Percentiles rank a stretch among this genome's conserved stretches.
Conservation (phyloP, 2,888 invertebrate species). For the Chaetoderma sp. region DNA sequence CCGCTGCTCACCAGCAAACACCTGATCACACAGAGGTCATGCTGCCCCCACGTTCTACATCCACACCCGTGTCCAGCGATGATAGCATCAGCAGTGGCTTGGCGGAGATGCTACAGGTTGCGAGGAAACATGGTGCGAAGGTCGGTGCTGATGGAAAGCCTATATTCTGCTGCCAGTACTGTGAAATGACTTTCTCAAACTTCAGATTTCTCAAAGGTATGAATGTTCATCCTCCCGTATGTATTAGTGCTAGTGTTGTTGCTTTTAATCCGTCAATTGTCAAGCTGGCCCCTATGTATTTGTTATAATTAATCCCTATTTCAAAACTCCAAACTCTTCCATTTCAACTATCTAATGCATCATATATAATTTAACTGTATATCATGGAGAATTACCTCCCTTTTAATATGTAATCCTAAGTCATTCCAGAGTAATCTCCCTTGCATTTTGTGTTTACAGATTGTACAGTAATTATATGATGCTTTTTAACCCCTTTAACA, state of each 20-base stretch:
- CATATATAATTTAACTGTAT: too few species aligned
- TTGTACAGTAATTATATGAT: too few species aligned
- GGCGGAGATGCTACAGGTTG: constrained; percentile 24
- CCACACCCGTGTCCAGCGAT: constrained; percentile 23
- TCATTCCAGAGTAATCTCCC: too few species aligned
- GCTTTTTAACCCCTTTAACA: too few species aligned
- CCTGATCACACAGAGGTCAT: neutral
- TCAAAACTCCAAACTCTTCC: too few species aligned
- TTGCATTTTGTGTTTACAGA: too few species aligned
- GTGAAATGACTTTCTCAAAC: constrained; percentile 88
- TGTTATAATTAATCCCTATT: too few species aligned
- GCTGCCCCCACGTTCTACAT: constrained; percentile 11
- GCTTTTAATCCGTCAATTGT: neutral
- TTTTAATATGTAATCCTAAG: too few species aligned
- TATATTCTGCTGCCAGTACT: constrained; percentile 93
- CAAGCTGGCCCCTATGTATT: neutral
- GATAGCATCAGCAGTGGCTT: constrained; percentile 27
- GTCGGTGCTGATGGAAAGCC: too few species aligned
- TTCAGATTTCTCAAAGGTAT: constrained; percentile 86
- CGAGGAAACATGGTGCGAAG: too few species aligned
- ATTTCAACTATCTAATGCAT: too few species aligned
- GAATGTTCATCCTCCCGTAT: constrained; percentile 5
- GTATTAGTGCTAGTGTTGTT: neutral
- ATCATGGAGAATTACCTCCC: too few species aligned
- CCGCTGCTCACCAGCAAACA: constrained; percentile 22